phyloP scores from a whole-genome alignment of 2,888 invertebrate genomes.

The Seladonia tumulorum region DNA sequence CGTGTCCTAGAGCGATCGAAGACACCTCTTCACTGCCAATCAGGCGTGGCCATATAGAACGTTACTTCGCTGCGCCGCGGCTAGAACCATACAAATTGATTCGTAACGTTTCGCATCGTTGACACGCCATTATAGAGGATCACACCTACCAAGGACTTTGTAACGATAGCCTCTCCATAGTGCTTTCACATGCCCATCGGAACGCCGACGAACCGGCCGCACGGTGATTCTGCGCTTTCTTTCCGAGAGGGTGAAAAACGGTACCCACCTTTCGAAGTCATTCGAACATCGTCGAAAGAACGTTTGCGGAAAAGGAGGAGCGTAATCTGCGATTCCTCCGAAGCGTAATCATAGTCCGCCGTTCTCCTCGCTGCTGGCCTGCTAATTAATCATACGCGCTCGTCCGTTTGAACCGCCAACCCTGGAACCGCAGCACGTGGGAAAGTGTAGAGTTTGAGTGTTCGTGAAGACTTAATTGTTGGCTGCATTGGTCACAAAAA shows the following conservation, averaged over 20 bases:
- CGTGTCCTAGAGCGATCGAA: neutral
- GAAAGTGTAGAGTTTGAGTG: slow-evolving; percentile 37
- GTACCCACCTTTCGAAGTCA: slow-evolving; percentile 31
- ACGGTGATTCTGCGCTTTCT: slow-evolving; percentile 57
- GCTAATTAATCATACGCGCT: slow-evolving; percentile 54
- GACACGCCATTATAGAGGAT: slow-evolving; percentile 58
- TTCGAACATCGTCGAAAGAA: slow-evolving; percentile 14
- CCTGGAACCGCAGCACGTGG: slow-evolving; percentile 12
- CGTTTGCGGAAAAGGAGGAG: slow-evolving; percentile 7
- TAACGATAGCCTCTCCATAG: slow-evolving; percentile 28
- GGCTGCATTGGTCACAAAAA: slow-evolving; percentile 3
- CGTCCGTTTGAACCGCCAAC: slow-evolving; percentile 4
- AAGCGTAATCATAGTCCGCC: slow-evolving; percentile 47
- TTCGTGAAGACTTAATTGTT: neutral
- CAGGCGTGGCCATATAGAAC: slow-evolving; percentile 16
- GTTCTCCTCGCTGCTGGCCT: neutral
- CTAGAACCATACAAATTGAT: slow-evolving; percentile 60
- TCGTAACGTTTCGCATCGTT: slow-evolving; percentile 65
- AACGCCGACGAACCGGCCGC: slow-evolving; percentile 19
- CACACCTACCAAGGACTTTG: slow-evolving; percentile 55
- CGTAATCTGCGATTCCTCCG: slow-evolving; percentile 18
- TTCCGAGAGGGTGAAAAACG: slow-evolving; percentile 24
- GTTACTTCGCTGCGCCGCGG: slow-evolving; percentile 36
- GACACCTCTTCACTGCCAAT: neutral
- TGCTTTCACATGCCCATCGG: slow-evolving; percentile 46